Conservation (phyloP, 2,113 vertebrate species). For the Gracilinanus agilis region DNA sequence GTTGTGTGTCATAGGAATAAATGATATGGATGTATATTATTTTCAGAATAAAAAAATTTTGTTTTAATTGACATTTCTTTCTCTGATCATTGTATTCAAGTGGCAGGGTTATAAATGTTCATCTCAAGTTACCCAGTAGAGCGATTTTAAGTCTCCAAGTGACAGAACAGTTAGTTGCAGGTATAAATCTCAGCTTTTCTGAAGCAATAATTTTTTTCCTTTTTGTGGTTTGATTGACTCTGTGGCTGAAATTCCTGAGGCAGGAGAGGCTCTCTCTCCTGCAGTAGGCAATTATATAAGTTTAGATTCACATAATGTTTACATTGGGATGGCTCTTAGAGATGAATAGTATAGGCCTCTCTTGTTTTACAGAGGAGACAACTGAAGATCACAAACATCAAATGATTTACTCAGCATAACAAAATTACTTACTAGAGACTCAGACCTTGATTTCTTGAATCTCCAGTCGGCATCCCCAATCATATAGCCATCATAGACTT, state of each 20-base stretch:
- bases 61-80: constrained; percentile 60
- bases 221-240: background rate
- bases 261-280: too few species aligned
- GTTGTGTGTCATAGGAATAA: constrained; percentile 52
- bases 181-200: background rate
- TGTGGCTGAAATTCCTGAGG: constrained; percentile 3
- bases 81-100: constrained; percentile 58
- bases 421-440: background rate
- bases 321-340: too few species aligned
- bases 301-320: too few species aligned
- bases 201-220: background rate
- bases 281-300: too few species aligned
- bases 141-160: background rate
- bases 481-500: too few species aligned
- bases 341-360: background rate
- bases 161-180: background rate
- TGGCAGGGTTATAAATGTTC: background rate
- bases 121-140: background rate
- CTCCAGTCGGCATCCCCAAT: too few species aligned
- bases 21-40: constrained; percentile 72
- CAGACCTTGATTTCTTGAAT: background rate
- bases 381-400: background rate
- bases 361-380: constrained; percentile 23
- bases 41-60: constrained; percentile 75
- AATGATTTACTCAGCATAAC: background rate